Conservation (phyloP, 2,888 invertebrate species). For the Steinernema scapterisci region DNA sequence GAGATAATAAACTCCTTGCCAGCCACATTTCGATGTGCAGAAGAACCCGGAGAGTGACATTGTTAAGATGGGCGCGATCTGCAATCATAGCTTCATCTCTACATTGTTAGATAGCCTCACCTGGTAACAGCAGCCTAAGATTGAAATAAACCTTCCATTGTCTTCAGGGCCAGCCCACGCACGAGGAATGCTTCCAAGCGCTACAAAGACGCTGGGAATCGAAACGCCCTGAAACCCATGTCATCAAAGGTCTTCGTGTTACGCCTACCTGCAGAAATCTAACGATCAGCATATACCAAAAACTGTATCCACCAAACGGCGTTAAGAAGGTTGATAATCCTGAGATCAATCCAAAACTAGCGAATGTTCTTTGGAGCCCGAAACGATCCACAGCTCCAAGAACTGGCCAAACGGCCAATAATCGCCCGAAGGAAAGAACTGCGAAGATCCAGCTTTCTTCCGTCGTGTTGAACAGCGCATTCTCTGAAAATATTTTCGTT, state of each 20-base stretch:
- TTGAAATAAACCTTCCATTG: neutral
- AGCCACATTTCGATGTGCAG: neutral
- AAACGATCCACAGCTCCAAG: neutral
- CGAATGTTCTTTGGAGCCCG: neutral
- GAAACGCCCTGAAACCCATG: neutral
- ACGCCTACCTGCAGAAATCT: constrained; percentile 5
- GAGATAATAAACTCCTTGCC: constrained; percentile 6
- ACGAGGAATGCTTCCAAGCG: neutral
- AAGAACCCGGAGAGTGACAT: neutral
- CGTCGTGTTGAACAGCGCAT: neutral
- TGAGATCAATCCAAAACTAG: neutral
- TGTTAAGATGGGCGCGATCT: neutral
- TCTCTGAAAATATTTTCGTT: constrained; percentile 9
- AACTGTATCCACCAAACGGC: neutral
- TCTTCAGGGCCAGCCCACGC: neutral
- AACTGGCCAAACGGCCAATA: constrained; percentile 28
- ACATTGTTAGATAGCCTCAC: neutral
- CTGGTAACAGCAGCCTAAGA: neutral
- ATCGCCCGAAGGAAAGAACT: constrained; percentile 5
- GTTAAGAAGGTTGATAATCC: neutral
- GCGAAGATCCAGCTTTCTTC: constrained; percentile 34
- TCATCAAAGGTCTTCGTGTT: neutral
- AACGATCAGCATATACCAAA: neutral
- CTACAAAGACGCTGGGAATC: neutral
- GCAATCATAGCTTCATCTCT: neutral